These are phyloP conservation scores for Tineola bisselliella DNA, from an alignment of 2,888 invertebrate species.

Conservation along the genomic window DNA sequence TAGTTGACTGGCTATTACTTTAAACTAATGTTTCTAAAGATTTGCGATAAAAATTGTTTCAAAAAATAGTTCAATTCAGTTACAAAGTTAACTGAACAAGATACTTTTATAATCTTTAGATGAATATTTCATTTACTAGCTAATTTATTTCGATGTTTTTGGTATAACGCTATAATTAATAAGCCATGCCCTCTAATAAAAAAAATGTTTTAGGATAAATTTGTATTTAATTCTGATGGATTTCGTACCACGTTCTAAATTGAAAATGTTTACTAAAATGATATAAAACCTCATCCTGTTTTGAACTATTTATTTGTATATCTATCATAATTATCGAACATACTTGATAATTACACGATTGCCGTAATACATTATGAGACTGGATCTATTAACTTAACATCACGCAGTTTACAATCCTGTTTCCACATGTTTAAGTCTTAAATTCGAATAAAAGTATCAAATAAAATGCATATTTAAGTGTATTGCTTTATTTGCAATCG, in stretches of 20 bases:
- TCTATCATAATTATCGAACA: background rate
- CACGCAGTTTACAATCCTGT: background rate
- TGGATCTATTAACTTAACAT: background rate
- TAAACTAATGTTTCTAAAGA: too few species aligned
- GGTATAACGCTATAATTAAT: too few species aligned
- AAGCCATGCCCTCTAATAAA: too few species aligned
- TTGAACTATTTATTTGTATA: background rate
- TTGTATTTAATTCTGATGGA: background rate
- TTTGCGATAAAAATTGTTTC: too few species aligned
- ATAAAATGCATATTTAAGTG: conserved; percentile 4
- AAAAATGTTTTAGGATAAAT: background rate
- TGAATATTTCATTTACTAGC: too few species aligned
- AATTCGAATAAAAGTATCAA: background rate
- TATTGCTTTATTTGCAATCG: conserved; percentile 8
- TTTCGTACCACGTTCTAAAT: background rate
- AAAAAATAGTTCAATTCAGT: too few species aligned
- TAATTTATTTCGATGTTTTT: too few species aligned
- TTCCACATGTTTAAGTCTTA: background rate
- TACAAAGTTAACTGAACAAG: too few species aligned
- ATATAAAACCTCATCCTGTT: background rate
- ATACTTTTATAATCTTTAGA: too few species aligned
- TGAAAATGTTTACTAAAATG: background rate
- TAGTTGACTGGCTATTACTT: too few species aligned
- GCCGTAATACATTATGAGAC: background rate
- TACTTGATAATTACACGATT: background rate